These are phyloP conservation scores for Drosophila lini DNA, from an alignment of 1,140 invertebrate genomes.

Conservation along the genomic window DNA sequence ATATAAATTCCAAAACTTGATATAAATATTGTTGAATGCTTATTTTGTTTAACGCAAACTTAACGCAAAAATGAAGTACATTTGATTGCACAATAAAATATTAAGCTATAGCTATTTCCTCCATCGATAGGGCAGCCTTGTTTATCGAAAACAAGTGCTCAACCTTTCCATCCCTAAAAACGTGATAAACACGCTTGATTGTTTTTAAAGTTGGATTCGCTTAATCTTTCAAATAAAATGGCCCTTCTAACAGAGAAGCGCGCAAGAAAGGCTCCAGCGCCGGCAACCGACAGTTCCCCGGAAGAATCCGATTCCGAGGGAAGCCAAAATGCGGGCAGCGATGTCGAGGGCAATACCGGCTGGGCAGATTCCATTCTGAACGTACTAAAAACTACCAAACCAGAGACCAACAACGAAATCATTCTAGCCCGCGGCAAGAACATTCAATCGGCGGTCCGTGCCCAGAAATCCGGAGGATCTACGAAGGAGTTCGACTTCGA, in stretches of 20 bases:
- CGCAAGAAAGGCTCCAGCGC: conserved; percentile 1
- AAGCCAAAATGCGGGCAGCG: conserved; percentile 15
- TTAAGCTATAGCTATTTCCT: background rate
- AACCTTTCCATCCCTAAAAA: conserved; percentile 30
- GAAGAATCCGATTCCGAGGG: conserved; percentile 46
- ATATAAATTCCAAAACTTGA: background rate
- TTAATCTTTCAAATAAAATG: conserved; percentile 19
- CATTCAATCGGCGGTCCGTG: conserved; percentile 27
- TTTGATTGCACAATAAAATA: background rate
- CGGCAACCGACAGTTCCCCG: conserved; percentile 15
- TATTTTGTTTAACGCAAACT: too few species aligned
- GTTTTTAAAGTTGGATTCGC: conserved; percentile 19
- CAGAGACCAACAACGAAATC: conserved; percentile 41
- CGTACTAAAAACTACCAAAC: conserved; percentile 55
- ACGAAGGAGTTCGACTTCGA: conserved; percentile 84
- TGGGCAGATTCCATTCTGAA: conserved; percentile 68
- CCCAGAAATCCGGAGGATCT: background rate
- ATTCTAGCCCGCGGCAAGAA: conserved; percentile 59
- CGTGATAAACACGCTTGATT: conserved; percentile 49
- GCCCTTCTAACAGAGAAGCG: conserved; percentile 49
- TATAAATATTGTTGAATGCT: too few species aligned
- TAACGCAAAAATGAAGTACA: too few species aligned
- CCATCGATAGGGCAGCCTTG: background rate
- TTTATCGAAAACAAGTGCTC: background rate
- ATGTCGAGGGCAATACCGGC: conserved; percentile 53